Conservation (phyloP, 2,888 invertebrate species). For the Chorisops tibialis region DNA sequence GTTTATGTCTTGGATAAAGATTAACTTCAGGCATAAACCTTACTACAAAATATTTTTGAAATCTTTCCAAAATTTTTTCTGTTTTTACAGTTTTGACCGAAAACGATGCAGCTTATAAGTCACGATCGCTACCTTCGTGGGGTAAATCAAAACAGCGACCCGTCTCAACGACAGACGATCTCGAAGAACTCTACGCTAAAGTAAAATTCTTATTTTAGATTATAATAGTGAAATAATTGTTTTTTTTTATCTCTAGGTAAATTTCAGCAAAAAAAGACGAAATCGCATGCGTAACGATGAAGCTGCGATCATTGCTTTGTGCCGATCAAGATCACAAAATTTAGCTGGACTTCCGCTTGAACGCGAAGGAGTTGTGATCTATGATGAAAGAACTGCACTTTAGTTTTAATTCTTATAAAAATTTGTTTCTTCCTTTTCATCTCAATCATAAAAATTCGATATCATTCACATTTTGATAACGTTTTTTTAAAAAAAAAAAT, state of each 20-base stretch:
- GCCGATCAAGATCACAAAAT: constrained; percentile 67
- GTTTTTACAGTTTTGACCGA: constrained; percentile 60
- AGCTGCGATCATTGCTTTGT: constrained; percentile 74
- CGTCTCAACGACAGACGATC: constrained; percentile 65
- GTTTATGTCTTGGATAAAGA: background rate
- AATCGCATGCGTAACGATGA: constrained; percentile 79
- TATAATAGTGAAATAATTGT: constrained; percentile 11
- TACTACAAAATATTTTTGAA: no score
- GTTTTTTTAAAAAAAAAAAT: no score
- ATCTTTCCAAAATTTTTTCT: constrained; percentile 3
- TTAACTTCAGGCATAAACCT: no score
- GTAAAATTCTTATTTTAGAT: constrained; percentile 45
- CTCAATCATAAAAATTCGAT: no score
- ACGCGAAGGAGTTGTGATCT: constrained; percentile 72
- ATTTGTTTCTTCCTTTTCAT: no score
- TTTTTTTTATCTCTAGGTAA: constrained; percentile 57
- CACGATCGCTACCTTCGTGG: constrained; percentile 70
- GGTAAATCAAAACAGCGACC: constrained; percentile 63
- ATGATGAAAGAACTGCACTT: constrained; percentile 75
- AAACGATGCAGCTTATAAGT: constrained; percentile 54
- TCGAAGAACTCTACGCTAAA: constrained; percentile 68
- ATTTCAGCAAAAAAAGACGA: constrained; percentile 73
- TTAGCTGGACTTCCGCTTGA: constrained; percentile 50
- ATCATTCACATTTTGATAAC: no score
- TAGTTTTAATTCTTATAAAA: constrained; percentile 52